phyloP scores from a whole-genome alignment of 2,113 vertebrate species.

The Labeo catla region DNA sequence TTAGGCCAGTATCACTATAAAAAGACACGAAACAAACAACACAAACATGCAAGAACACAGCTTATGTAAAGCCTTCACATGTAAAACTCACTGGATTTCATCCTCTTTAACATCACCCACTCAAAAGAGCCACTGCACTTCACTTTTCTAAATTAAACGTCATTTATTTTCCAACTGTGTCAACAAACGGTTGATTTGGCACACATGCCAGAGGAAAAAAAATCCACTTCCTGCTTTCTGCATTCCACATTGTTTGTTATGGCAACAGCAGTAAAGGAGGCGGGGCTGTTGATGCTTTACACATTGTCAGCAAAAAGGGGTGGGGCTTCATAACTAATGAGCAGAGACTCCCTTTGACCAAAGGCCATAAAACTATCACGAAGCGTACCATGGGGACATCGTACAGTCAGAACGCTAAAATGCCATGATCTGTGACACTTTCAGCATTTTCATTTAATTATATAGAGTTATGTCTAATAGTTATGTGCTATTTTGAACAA shows the following conservation, averaged over 20 bases:
- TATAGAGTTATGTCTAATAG: too few species aligned
- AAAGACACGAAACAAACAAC: not conserved
- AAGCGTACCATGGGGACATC: not conserved
- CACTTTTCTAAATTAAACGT: not conserved
- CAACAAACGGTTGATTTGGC: slow-evolving; percentile 3
- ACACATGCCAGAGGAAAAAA: not conserved
- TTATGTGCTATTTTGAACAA: too few species aligned
- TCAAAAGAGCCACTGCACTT: not conserved
- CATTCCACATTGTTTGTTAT: slow-evolving; percentile 62
- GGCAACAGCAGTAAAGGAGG: slow-evolving; percentile 55
- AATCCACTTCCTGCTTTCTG: slow-evolving; percentile 52
- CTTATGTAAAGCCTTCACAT: not conserved
- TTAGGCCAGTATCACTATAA: slow-evolving; percentile 6
- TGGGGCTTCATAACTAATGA: slow-evolving; percentile 6
- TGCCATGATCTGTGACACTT: not conserved
- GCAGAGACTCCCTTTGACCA: slow-evolving; percentile 11
- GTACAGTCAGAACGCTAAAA: not conserved
- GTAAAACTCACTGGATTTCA: not conserved
- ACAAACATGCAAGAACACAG: not conserved
- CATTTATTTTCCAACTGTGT: not conserved
- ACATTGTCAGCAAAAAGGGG: slow-evolving; percentile 31
- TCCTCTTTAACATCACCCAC: not conserved
- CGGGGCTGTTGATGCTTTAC: slow-evolving; percentile 25
- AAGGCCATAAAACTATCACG: slow-evolving; percentile 30
- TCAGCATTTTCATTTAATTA: not conserved